These are phyloP conservation scores for Azorinus chamasolen DNA, from an alignment of 2,888 invertebrate species.

Conservation along the genomic window DNA sequence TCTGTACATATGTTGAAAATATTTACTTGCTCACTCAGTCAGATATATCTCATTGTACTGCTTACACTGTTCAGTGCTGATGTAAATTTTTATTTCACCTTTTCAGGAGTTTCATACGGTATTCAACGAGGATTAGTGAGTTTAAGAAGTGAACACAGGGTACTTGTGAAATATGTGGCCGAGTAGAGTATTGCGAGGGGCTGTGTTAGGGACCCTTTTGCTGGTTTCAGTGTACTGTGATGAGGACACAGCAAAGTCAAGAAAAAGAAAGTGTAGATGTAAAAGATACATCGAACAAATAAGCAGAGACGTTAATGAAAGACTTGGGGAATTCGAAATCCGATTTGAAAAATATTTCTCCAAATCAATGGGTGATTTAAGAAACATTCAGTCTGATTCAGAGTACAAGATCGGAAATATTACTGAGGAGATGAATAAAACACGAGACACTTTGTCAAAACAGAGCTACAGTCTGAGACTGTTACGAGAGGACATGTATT, in stretches of 20 bases:
- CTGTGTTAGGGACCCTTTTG: too few species aligned
- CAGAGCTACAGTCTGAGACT: constrained; percentile 62
- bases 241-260: constrained; percentile 1
- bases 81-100: too few species aligned
- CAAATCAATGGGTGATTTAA: neutral
- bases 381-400: constrained; percentile 35
- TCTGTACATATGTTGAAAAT: too few species aligned
- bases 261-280: constrained; percentile 45
- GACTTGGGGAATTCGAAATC: constrained; percentile 56
- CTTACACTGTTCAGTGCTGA: too few species aligned
- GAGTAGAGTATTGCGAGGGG: too few species aligned
- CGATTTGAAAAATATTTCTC: constrained; percentile 26
- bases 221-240: too few species aligned
- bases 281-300: constrained; percentile 58
- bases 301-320: constrained; percentile 50
- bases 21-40: too few species aligned
- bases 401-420: constrained; percentile 48
- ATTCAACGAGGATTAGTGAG: too few species aligned
- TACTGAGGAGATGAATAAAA: constrained; percentile 51
- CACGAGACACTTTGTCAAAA: constrained; percentile 57
- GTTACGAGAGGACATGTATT: constrained; percentile 58
- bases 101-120: too few species aligned
- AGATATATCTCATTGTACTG: too few species aligned
- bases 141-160: too few species aligned
- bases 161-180: too few species aligned